Evolutionary conservation across 2,797 vertebrate genomes (phyloP), one percentile per base, ranked within the genome.

Genomic region (Apodemus agrarius): DNA sequence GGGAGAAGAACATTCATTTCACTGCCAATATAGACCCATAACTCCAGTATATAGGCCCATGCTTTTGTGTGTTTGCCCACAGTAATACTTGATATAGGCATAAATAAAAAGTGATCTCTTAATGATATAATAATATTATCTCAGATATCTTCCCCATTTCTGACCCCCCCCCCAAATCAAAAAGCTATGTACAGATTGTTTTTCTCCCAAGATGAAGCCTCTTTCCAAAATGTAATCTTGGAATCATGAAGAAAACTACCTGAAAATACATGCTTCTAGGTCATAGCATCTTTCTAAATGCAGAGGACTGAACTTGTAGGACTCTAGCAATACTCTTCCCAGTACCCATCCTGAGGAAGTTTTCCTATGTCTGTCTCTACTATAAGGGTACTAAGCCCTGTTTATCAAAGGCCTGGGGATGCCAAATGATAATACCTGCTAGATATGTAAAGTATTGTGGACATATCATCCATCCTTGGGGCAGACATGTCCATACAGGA

Each of bases 401-500:
- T 59, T 67, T 79, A 21, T 85, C 40, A 31, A 81, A 93, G 24
- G 54, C 17, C 16, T 46, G 3, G 34, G 61, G 61, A 16, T 82
- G 24, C 52, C 81, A 82, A 89, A 78, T 75, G 43, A 84, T 61
- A 7, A 67, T 74, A 16, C 17, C 19, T 29, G 10, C 19, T 29
- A 88, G 74, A 63, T 86, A 57, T 26, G 3, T 65, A 72, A 37
- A 89, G 80, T 7, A 40, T 34, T 94, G 21, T 29, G 5, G 49
- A 54, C 6, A 17, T 21, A 75, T 19, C 19, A 5, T 72, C 21
- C 4, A 10, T 81, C 9, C 52, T 49, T 81, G 34, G 22, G 31
- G 12, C 72, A 93, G 57, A 91, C 43, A 72, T 72, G 29, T 85
- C 91, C 61, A 76, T 63, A 29, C 9, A 96, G 59, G 52, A 91